phyloP scores from a whole-genome alignment of 2,888 invertebrate species.

The Catocala fraxini region DNA sequence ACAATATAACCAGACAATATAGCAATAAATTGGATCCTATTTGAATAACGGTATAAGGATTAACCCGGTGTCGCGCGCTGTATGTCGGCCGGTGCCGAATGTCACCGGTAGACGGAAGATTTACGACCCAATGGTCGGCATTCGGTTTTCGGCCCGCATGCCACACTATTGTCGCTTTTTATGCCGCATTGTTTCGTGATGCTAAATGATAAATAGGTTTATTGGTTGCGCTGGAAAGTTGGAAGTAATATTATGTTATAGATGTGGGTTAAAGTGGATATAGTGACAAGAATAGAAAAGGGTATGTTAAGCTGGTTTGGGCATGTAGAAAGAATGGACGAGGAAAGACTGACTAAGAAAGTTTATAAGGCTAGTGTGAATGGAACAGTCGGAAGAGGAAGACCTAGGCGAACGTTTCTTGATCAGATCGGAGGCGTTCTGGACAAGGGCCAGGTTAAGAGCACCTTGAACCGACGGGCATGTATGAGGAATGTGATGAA shows the following conservation, averaged over 20 bases:
- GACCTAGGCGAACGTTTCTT: no score
- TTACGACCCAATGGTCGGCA: conserved; percentile 18
- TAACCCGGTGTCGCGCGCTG: conserved; percentile 39
- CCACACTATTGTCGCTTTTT: conserved; percentile 40
- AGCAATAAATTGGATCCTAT: conserved; percentile 33
- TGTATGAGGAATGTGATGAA: no score
- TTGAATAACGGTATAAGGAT: conserved; percentile 50
- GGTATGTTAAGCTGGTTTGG: no score
- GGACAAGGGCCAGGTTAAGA: no score
- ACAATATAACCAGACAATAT: conserved; percentile 22
- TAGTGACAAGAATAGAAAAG: no score
- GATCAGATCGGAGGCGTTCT: no score
- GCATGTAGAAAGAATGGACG: no score
- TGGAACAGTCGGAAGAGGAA: no score
- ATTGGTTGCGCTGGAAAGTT: conserved; percentile 20
- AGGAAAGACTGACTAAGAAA: no score
- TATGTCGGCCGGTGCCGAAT: conserved; percentile 30
- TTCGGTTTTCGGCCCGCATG: conserved; percentile 37
- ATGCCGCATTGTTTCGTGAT: conserved; percentile 44
- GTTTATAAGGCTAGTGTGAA: no score
- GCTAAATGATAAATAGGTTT: conserved; percentile 36
- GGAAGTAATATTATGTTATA: conserved; percentile 13
- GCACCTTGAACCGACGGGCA: no score
- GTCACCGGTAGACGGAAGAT: conserved; percentile 14
- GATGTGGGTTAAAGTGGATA: neutral